A percentile compares a stretch with the other conserved stretches of the same genome.
phyloP scores from a whole-genome alignment of 2,113 vertebrate genomes.

The Anolis carolinensis region DNA sequence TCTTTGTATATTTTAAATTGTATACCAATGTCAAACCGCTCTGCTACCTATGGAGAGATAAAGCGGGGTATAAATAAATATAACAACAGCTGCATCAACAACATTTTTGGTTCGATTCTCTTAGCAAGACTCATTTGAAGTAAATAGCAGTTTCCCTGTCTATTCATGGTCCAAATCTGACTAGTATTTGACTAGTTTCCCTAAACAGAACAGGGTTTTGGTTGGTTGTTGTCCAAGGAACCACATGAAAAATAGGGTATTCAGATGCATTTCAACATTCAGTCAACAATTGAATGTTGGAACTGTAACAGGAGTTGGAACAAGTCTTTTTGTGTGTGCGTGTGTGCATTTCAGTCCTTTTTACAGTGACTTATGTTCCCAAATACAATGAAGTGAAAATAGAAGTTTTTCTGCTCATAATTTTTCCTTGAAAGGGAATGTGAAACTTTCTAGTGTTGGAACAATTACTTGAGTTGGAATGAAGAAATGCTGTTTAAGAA shows the following conservation, averaged over 20 bases:
- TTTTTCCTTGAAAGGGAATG: not conserved
- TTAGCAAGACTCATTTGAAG: too few species aligned
- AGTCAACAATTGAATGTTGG: too few species aligned
- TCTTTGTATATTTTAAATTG: too few species aligned
- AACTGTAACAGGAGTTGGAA: too few species aligned
- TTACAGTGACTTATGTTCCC: not conserved
- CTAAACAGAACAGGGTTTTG: not conserved
- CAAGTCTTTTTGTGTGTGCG: too few species aligned
- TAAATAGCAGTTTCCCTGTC: not conserved
- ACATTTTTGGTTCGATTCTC: too few species aligned
- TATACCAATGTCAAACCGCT: too few species aligned
- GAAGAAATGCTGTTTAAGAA: not conserved
- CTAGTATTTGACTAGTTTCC: not conserved
- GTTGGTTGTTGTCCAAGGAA: not conserved
- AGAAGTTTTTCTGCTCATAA: not conserved
- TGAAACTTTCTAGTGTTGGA: not conserved
- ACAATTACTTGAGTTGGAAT: not conserved
- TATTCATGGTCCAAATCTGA: too few species aligned
- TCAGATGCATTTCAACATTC: not conserved
- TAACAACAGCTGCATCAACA: too few species aligned
- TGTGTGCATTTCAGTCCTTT: not conserved
- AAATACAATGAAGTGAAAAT: not conserved
- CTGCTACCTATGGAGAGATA: too few species aligned
- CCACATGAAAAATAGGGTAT: not conserved
- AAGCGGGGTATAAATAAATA: too few species aligned